A percentile compares a stretch with the other conserved stretches of the same genome.
These are phyloP conservation scores for Dendropsophus ebraccatus DNA, from an alignment of 2,113 vertebrate species.

Conservation along the genomic window DNA sequence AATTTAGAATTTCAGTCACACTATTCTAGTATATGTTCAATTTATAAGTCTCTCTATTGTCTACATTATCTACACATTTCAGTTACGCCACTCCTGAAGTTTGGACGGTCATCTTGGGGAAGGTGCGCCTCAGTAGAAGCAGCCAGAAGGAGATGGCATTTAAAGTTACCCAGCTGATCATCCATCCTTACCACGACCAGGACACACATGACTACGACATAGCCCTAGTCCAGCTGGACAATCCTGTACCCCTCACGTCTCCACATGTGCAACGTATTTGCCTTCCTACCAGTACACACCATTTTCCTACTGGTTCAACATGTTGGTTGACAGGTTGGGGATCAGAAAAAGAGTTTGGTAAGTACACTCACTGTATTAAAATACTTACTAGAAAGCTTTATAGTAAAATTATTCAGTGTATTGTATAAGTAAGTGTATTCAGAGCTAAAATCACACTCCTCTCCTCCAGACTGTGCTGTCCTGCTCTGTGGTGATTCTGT, in stretches of 20 bases:
- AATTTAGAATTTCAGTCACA: too few species aligned
- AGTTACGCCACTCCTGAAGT: slow-evolving; percentile 79
- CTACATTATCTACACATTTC: not conserved
- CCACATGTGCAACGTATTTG: slow-evolving; percentile 81
- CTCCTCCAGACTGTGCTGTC: too few species aligned
- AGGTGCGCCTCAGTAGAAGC: slow-evolving; percentile 76
- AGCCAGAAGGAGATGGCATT: slow-evolving; percentile 82
- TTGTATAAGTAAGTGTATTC: too few species aligned
- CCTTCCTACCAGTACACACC: slow-evolving; percentile 83
- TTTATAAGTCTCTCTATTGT: not conserved
- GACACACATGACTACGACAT: slow-evolving; percentile 89
- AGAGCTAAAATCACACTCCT: too few species aligned
- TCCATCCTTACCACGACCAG: slow-evolving; percentile 87
- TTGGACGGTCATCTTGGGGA: slow-evolving; percentile 90
- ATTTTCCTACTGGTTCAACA: slow-evolving; percentile 81
- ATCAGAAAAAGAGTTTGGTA: slow-evolving; percentile 82
- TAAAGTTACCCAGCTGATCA: slow-evolving; percentile 80
- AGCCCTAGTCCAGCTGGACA: slow-evolving; percentile 86
- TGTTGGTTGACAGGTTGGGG: slow-evolving; percentile 98
- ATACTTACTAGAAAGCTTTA: too few species aligned
- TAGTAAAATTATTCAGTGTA: too few species aligned
- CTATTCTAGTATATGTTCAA: not conserved
- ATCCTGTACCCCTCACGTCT: slow-evolving; percentile 72
- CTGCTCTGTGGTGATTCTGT: too few species aligned
- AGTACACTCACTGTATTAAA: slow-evolving; percentile 46